Conservation (phyloP, 2,797 vertebrate species). For the Morelia viridis region DNA sequence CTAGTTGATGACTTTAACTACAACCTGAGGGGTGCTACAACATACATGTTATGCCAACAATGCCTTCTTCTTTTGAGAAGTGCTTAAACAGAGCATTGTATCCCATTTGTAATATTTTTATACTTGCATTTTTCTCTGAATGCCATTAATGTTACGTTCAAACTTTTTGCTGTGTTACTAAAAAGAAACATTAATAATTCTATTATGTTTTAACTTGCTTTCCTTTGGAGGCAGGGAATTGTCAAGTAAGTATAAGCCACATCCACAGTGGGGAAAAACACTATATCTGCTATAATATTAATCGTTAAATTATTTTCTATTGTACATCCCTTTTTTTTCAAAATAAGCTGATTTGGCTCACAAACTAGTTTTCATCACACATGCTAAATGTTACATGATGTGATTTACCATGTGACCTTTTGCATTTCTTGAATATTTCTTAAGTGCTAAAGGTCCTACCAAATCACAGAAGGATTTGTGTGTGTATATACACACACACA, state of each 20-base stretch:
- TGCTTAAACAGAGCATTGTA: slow-evolving; percentile 40
- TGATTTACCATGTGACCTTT: slow-evolving; percentile 19
- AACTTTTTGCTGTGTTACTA: slow-evolving; percentile 52
- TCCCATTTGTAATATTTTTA: slow-evolving; percentile 38
- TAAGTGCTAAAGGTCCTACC: slow-evolving; percentile 41
- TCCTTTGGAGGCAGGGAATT: slow-evolving; percentile 98
- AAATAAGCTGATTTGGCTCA: slow-evolving; percentile 44
- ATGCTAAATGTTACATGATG: slow-evolving; percentile 35
- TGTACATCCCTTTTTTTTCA: slow-evolving; percentile 49
- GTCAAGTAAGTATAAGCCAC: slow-evolving; percentile 88
- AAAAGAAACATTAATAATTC: slow-evolving; percentile 84
- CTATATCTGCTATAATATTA: slow-evolving; percentile 36
- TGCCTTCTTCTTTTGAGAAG: neutral
- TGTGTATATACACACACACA: slow-evolving; percentile 71
- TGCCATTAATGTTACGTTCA: slow-evolving; percentile 23
- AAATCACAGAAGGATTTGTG: slow-evolving; percentile 48
- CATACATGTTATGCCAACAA: neutral
- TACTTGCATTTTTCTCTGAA: slow-evolving; percentile 43
- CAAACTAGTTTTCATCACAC: slow-evolving; percentile 41
- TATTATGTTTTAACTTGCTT: slow-evolving; percentile 95
- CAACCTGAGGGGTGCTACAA: neutral
- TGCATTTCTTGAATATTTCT: slow-evolving; percentile 60
- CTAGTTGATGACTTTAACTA: neutral
- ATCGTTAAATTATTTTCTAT: neutral
- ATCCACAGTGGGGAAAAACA: slow-evolving; percentile 41